Evolutionary conservation across 1,140 invertebrate genomes (phyloP).

Genomic region (Phortica variegata): DNA sequence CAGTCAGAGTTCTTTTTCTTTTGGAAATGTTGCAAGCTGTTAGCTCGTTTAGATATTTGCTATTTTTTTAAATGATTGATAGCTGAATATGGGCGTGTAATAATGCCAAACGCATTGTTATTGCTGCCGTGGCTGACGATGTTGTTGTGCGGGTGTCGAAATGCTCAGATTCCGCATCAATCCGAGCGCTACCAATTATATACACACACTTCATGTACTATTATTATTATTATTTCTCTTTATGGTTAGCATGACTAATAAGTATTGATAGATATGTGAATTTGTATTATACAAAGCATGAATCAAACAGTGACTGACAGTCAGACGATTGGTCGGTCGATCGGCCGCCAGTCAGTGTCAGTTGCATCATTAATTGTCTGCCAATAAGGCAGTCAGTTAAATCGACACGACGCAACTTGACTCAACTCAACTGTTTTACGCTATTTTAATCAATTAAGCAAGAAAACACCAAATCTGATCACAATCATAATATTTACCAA

Average conservation of each 20-base stretch:
- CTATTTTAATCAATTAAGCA: slow-evolving; percentile 10
- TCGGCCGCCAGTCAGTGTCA: too few species aligned
- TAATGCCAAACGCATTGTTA: slow-evolving; percentile 9
- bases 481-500: slow-evolving; percentile 48
- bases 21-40: too few species aligned
- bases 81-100: slow-evolving; percentile 26
- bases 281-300: slow-evolving; percentile 34
- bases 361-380: too few species aligned
- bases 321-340: too few species aligned
- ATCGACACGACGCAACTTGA: slow-evolving; percentile 40
- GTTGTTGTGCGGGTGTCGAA: slow-evolving; percentile 39
- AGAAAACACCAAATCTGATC: slow-evolving; percentile 12
- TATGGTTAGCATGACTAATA: too few species aligned
- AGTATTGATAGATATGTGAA: slow-evolving; percentile 24
- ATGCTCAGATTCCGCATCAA: slow-evolving; percentile 13
- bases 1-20: not conserved
- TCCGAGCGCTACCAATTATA: slow-evolving; percentile 37
- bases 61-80: slow-evolving; percentile 27
- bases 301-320: slow-evolving; percentile 3
- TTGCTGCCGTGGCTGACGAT: slow-evolving; percentile 24
- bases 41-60: too few species aligned
- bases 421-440: slow-evolving; percentile 15
- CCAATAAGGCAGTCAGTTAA: slow-evolving; percentile 15
- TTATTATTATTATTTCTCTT: not conserved
- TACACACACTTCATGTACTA: slow-evolving; percentile 24